Conservation (phyloP, 2,888 invertebrate genomes). For the Argyresthia albistria region DNA sequence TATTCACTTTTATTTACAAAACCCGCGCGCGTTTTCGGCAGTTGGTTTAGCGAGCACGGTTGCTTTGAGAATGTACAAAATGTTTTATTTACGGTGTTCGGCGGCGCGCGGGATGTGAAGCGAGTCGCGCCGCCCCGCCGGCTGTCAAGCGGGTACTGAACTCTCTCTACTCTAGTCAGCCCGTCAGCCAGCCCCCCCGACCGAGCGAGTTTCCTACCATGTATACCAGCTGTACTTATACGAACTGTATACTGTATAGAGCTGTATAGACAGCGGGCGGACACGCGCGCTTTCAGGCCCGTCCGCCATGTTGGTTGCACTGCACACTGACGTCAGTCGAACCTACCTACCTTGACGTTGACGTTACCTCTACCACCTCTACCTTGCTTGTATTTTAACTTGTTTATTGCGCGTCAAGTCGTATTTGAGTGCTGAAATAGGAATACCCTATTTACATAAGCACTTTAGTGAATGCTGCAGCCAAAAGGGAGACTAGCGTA, state of each 20-base stretch:
- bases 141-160: constrained; percentile 71
- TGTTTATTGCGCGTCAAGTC: too few species aligned
- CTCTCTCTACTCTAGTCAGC: constrained; percentile 19
- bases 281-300: constrained; percentile 26
- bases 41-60: constrained; percentile 27
- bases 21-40: constrained; percentile 21
- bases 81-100: constrained; percentile 40
- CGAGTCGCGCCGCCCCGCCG: constrained; percentile 60
- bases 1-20: constrained; percentile 5
- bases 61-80: constrained; percentile 36
- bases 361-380: too few species aligned
- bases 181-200: too few species aligned
- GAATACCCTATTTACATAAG: too few species aligned
- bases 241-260: too few species aligned
- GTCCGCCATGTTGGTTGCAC: constrained; percentile 43
- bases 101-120: constrained; percentile 34
- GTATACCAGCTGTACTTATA: too few species aligned
- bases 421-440: too few species aligned
- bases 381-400: too few species aligned
- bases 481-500: too few species aligned
- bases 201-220: too few species aligned
- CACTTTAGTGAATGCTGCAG: too few species aligned
- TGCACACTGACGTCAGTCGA: constrained; percentile 51
- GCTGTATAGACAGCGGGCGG: background rate
- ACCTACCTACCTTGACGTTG: constrained; percentile 5